These are phyloP conservation scores for Ailurus styani DNA, from an alignment of 2,113 vertebrate genomes.

Conservation along the genomic window DNA sequence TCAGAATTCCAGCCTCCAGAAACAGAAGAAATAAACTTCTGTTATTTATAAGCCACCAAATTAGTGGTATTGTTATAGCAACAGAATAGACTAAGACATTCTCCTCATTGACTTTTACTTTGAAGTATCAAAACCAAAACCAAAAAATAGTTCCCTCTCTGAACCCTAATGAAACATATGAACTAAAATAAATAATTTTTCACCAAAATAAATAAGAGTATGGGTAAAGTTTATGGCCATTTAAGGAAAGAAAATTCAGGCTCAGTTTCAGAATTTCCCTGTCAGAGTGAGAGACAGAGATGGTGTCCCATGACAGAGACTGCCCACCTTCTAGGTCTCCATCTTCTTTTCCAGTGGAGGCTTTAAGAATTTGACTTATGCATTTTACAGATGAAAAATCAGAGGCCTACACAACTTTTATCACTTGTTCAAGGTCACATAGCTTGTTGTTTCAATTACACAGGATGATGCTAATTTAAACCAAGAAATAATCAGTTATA, in stretches of 20 bases:
- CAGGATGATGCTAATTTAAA: neutral
- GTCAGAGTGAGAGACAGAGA: neutral
- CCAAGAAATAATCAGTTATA: neutral
- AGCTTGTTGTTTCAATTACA: neutral
- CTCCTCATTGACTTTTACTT: neutral
- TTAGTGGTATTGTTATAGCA: neutral
- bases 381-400: neutral
- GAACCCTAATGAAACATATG: neutral
- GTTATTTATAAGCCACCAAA: neutral
- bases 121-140: neutral
- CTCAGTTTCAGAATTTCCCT: neutral
- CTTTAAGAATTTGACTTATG: neutral
- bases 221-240: neutral
- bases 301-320: fast-evolving
- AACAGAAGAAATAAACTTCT: neutral
- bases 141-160: neutral
- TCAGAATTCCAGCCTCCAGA: neutral
- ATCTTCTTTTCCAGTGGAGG: no score
- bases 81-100: neutral
- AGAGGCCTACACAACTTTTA: neutral
- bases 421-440: neutral
- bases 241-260: neutral
- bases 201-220: neutral
- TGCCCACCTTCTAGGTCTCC: fast-evolving
- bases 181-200: neutral